Evolutionary conservation across 2,888 invertebrate genomes (phyloP), one percentile per base, ranked within the genome.

Genomic region (Heliothis peltigera): DNA sequence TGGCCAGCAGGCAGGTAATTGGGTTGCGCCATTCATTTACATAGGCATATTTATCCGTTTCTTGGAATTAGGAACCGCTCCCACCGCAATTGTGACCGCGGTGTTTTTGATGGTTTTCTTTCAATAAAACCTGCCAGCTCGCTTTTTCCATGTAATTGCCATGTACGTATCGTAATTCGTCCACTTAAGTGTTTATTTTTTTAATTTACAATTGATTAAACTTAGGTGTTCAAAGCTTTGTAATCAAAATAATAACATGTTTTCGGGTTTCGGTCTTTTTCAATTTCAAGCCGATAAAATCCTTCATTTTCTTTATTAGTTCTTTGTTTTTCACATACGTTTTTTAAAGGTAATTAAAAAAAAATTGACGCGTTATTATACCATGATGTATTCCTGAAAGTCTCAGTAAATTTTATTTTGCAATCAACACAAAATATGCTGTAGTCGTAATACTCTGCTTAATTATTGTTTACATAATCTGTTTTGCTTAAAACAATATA

Each of bases 401-500:
- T 32, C 12, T 12, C 32, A 32, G 12, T 32, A 8, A 32, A 12
- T 32, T 10, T 32, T 32, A 28, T 28, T 32, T 32, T 8, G 3
- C 32, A 32, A 32, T 32, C 12, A 10, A 10, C 32, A 32, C 12
- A 32, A 32, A 32, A 3, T 0, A 32, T 1, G 8, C 10, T 32
- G 32, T 12, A 32, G 25, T 10, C n/a, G n/a, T 10, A 32, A 32
- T 32, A 32, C 32, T 39, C 18, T 10, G 12, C 8, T 8, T 17
- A 43, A 43, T 25, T 17, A 10, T 21, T 49, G 7, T 42, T 51
- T 55, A 51, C 12, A 22, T 39, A 12, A 12, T 32, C n/a, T 35
- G 22, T 53, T 25, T 55, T 60, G 47, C 42, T 70, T 67, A 17
- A 10, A 53, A 42, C 44, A n/a, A 28, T 44, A 56, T 46, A 62